phyloP scores from a whole-genome alignment of 2,888 invertebrate species.

The Platerodrilus igneus region DNA sequence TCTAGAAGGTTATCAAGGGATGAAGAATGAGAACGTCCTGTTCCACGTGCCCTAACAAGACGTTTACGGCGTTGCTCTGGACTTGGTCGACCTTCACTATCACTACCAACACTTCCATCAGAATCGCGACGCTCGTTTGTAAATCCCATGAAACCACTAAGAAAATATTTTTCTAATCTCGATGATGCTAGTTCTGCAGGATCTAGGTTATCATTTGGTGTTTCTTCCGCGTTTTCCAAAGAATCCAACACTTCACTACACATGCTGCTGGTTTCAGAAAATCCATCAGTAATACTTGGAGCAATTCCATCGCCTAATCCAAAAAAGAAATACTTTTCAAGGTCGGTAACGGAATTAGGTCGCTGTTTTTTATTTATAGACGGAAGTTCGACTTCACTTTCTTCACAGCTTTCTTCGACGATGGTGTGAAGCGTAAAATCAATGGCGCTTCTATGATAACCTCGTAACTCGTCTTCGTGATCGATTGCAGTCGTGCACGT shows the following conservation, averaged over 20 bases:
- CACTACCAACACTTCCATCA: conserved; percentile 85
- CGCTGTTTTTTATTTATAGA: conserved; percentile 55
- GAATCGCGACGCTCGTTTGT: conserved; percentile 71
- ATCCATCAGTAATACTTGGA: conserved; percentile 55
- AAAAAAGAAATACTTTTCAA: conserved; percentile 89
- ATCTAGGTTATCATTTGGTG: conserved; percentile 48
- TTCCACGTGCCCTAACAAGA: conserved; percentile 75
- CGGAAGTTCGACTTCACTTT: conserved; percentile 75
- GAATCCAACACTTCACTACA: conserved; percentile 81
- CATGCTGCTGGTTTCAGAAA: conserved; percentile 81
- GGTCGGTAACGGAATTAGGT: conserved; percentile 72
- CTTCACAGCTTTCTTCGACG: conserved; percentile 91
- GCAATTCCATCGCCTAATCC: conserved; percentile 70
- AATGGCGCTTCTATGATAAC: conserved; percentile 76
- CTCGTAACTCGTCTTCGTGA: conserved; percentile 75
- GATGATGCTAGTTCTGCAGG: conserved; percentile 77
- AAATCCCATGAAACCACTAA: conserved; percentile 80
- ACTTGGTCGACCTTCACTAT: conserved; percentile 83
- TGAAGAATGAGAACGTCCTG: conserved; percentile 76
- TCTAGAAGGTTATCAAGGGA: conserved; percentile 74
- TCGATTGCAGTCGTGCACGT: conserved; percentile 55
- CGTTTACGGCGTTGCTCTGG: conserved; percentile 81
- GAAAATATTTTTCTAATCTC: conserved; percentile 83
- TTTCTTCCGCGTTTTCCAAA: conserved; percentile 55
- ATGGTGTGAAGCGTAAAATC: conserved; percentile 91